Percentiles rank a stretch among this genome's conserved stretches.
Conservation (phyloP, 2,113 vertebrate species). For the Silurus glanis region DNA sequence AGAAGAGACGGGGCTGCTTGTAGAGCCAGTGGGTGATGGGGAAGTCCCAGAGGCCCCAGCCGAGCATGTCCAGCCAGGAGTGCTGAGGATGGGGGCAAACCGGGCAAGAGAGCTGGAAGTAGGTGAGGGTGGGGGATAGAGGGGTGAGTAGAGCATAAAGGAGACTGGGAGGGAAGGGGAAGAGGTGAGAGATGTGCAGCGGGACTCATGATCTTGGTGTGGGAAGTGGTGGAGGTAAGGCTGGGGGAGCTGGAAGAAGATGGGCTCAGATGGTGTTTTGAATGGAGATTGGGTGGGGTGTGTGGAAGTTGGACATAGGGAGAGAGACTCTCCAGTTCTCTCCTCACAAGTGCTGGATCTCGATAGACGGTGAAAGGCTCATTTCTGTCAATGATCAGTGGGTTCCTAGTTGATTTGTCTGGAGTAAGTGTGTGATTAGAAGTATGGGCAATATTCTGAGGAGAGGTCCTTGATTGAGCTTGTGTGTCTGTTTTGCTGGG, state of each 20-base stretch:
- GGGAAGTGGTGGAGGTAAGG: constrained; percentile 35
- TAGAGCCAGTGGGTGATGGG: constrained; percentile 83
- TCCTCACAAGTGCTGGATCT: constrained; percentile 83
- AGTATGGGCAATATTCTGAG: constrained; percentile 18
- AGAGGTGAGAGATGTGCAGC: constrained; percentile 45
- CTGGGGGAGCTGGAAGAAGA: constrained; percentile 44
- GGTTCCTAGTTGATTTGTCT: constrained; percentile 73
- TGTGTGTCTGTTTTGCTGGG: constrained; percentile 6
- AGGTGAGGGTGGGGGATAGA: constrained; percentile 80
- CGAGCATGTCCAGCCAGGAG: constrained; percentile 80
- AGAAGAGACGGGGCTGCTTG: constrained; percentile 76
- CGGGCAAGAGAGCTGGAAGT: constrained; percentile 80
- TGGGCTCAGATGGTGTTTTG: constrained; percentile 36
- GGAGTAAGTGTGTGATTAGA: constrained; percentile 22
- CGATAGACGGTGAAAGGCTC: constrained; percentile 88
- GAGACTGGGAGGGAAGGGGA: constrained; percentile 38
- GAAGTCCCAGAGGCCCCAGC: constrained; percentile 81
- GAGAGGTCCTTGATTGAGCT: constrained; percentile 27
- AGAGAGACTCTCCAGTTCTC: constrained; percentile 73
- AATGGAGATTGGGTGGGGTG: constrained; percentile 38
- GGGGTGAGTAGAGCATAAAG: constrained; percentile 77
- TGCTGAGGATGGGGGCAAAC: constrained; percentile 77
- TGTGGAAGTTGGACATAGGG: constrained; percentile 77
- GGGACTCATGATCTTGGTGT: constrained; percentile 45
- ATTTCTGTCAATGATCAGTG: constrained; percentile 85